Evolutionary conservation across 1,140 invertebrate species (phyloP).

Genomic region (Ericerus pela): DNA sequence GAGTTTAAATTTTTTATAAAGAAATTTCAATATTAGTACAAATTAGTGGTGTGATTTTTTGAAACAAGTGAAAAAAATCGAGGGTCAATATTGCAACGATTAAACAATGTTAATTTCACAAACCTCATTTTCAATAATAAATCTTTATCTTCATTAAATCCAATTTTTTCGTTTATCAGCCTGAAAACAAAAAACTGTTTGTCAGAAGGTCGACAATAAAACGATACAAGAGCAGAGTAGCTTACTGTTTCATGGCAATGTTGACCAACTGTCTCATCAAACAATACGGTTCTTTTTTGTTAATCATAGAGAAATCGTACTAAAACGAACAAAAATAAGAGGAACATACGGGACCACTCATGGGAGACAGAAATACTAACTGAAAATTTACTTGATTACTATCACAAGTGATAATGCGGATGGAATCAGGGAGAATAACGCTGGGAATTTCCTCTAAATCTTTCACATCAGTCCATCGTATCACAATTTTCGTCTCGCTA

Average conservation of each 20-base stretch:
- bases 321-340: slow-evolving; percentile 31
- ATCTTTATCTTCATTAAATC: slow-evolving; percentile 69
- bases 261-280: slow-evolving; percentile 92
- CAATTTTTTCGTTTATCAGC: slow-evolving; percentile 70
- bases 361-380: not conserved
- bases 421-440: slow-evolving; percentile 69
- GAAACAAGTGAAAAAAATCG: not conserved
- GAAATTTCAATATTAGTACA: not conserved
- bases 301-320: slow-evolving; percentile 80
- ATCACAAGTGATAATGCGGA: slow-evolving; percentile 67
- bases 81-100: not conserved
- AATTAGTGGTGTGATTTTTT: not conserved
- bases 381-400: slow-evolving; percentile 40
- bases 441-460: slow-evolving; percentile 59
- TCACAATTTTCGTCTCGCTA: slow-evolving; percentile 70
- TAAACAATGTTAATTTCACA: slow-evolving; percentile 12
- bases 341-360: not conserved
- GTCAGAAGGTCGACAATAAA: slow-evolving; percentile 4
- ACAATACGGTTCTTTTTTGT: slow-evolving; percentile 71
- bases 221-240: slow-evolving; percentile 14
- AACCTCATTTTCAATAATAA: slow-evolving; percentile 64
- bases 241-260: slow-evolving; percentile 86
- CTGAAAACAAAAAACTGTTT: slow-evolving; percentile 32
- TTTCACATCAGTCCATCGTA: slow-evolving; percentile 68
- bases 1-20: slow-evolving; percentile 15